Conservation (phyloP, 1,140 invertebrate species). For the Anagrus nilaparvatae region DNA sequence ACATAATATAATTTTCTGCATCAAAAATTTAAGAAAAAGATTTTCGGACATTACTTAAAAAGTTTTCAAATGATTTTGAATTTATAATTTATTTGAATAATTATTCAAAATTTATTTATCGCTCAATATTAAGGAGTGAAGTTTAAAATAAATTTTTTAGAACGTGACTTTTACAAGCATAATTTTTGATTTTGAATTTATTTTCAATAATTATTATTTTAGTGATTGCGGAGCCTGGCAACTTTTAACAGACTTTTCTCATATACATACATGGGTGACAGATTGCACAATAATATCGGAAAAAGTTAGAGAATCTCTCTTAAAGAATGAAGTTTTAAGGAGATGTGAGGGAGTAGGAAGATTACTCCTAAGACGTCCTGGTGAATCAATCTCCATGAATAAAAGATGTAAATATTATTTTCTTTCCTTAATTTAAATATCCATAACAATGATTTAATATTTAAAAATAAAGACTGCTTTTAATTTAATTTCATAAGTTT, state of each 20-base stretch:
- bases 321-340: slow-evolving; percentile 64
- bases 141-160: too few relatives aligned
- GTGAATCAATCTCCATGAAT: slow-evolving; percentile 60
- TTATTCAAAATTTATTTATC: too few relatives aligned
- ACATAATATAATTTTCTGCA: too few relatives aligned
- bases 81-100: too few relatives aligned
- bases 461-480: not conserved
- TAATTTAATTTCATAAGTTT: not conserved
- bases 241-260: slow-evolving; percentile 62
- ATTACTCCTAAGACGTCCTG: slow-evolving; percentile 60
- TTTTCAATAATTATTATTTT: slow-evolving; percentile 13
- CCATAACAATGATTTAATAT: not conserved
- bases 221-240: slow-evolving; percentile 59
- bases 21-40: too few relatives aligned
- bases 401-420: too few relatives aligned
- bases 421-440: too few relatives aligned
- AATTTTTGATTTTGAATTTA: not conserved
- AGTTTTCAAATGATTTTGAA: too few relatives aligned
- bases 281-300: slow-evolving; percentile 46
- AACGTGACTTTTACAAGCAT: too few relatives aligned
- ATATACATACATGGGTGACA: slow-evolving; percentile 60
- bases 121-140: too few relatives aligned
- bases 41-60: too few relatives aligned
- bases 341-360: slow-evolving; percentile 72
- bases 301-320: slow-evolving; percentile 51